phyloP scores from a whole-genome alignment of 2,888 invertebrate genomes.

The Anticlea derivata region DNA sequence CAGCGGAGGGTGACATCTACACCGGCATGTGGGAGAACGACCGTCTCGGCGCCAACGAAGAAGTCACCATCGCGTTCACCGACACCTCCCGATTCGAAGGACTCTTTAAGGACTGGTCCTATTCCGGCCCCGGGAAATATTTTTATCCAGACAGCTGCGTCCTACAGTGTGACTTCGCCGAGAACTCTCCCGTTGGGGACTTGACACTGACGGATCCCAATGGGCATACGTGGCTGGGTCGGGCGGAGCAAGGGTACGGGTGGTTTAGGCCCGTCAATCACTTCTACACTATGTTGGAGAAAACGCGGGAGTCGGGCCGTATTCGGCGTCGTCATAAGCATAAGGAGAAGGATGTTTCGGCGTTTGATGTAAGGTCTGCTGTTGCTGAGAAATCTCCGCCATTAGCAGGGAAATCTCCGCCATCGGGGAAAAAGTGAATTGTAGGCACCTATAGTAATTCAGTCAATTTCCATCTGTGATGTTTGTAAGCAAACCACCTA shows the following conservation, averaged over 20 bases:
- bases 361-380: neutral
- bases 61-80: conserved; percentile 62
- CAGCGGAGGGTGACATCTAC: conserved; percentile 84
- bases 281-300: conserved; percentile 64
- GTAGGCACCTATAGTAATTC: too few species aligned
- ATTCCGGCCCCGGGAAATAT: conserved; percentile 76
- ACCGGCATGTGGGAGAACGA: conserved; percentile 83
- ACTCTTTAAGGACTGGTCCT: conserved; percentile 71
- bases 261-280: conserved; percentile 74
- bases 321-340: conserved; percentile 29
- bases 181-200: conserved; percentile 76
- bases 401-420: neutral
- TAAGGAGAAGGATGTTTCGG: neutral
- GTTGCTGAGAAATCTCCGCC: neutral
- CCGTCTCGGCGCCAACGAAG: conserved; percentile 61
- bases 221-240: conserved; percentile 80
- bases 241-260: conserved; percentile 62
- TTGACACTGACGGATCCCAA: conserved; percentile 77
- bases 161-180: conserved; percentile 72
- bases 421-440: neutral
- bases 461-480: too few species aligned
- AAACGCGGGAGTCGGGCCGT: conserved; percentile 40
- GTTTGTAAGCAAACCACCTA: too few species aligned
- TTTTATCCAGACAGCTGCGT: conserved; percentile 76
- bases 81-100: conserved; percentile 81